Evolutionary conservation across 2,113 vertebrate genomes (phyloP).

Genomic region (Parotia lawesii): DNA sequence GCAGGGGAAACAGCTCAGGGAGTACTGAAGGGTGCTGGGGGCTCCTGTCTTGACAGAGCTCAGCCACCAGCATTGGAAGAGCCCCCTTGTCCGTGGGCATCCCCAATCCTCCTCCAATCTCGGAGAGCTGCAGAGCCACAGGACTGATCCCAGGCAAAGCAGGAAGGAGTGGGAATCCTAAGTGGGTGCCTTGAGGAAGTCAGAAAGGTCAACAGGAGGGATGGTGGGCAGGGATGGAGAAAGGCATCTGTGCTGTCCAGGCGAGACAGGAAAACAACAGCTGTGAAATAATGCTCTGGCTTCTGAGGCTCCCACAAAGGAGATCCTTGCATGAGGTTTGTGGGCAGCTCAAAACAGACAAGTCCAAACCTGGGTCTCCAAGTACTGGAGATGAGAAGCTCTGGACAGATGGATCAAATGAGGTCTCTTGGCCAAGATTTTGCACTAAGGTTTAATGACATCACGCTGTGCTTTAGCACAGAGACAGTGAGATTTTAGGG

Average conservation of each 20-base stretch:
- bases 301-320: neutral
- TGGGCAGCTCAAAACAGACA: neutral
- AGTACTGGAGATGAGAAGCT: neutral
- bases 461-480: neutral
- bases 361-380: neutral
- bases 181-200: neutral
- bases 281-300: neutral
- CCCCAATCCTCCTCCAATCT: neutral
- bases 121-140: neutral
- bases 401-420: neutral
- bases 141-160: neutral
- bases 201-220: neutral
- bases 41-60: neutral
- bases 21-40: neutral
- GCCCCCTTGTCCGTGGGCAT: fast-evolving
- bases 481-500: neutral
- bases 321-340: neutral
- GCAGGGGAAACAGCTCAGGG: neutral
- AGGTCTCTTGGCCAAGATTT: neutral
- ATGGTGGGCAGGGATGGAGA: neutral
- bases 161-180: neutral
- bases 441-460: neutral
- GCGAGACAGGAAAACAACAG: neutral
- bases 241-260: neutral
- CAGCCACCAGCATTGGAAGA: neutral